Evolutionary conservation across 2,113 vertebrate species (phyloP).

Genomic region (Sphyrna mokarran): DNA sequence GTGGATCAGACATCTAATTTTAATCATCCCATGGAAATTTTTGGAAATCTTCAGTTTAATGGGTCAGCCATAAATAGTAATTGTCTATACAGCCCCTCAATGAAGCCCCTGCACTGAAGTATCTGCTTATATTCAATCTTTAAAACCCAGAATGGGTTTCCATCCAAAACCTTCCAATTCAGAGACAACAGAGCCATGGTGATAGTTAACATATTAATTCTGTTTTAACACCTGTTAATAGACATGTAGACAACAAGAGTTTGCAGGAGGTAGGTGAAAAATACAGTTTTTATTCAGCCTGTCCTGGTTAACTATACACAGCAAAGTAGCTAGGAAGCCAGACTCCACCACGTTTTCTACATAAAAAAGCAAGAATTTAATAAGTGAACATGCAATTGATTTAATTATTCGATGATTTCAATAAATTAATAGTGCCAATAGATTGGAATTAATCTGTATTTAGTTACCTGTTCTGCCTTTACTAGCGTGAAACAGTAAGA

Average conservation of each 20-base stretch:
- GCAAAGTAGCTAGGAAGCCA: not conserved
- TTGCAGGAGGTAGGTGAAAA: not conserved
- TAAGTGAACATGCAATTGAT: not conserved
- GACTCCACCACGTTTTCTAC: not conserved
- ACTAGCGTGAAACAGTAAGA: not conserved
- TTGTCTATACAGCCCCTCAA: not conserved
- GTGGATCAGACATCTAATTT: not conserved
- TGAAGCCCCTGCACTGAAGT: not conserved
- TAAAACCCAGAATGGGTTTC: not conserved
- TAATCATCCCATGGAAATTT: not conserved
- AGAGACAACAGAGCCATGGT: not conserved
- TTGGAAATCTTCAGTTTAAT: not conserved
- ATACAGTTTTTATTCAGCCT: not conserved
- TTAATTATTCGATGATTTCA: not conserved
- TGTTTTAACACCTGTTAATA: not conserved
- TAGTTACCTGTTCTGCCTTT: not conserved
- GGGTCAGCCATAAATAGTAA: not conserved
- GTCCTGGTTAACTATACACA: not conserved
- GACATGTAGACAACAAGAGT: not conserved
- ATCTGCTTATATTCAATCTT: not conserved
- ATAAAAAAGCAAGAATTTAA: not conserved
- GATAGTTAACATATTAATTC: not conserved
- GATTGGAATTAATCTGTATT: not conserved
- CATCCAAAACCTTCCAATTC: not conserved
- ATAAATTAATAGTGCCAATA: not conserved